Base-by-base conservation (phyloP, 2,797 vertebrate species). In the Pristis pectinata region DNA sequence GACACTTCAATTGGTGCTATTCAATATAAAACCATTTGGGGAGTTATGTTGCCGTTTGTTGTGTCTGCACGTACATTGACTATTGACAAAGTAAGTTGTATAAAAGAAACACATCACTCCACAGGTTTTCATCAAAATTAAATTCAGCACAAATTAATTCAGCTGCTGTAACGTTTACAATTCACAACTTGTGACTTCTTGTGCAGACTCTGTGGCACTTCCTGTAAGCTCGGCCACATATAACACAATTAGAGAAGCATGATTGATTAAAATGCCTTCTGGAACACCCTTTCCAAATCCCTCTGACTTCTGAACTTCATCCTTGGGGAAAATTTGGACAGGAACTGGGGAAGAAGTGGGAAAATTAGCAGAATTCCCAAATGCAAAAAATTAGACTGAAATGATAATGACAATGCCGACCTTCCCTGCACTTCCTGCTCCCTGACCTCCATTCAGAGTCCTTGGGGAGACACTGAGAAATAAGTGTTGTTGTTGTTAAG, bases 121-220 rank as follows among this genome's bases (percentile, higher is more conserved):
- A 6, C 9, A 41, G 9, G 61, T 91, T 91, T 67, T 41, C 37
- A 13, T 87, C 37, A 37, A 67, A 56, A 67, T 41, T 41, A 91
- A 91, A 91, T 91, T 91, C n/a, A 91, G 87, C n/a, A 41, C 61
- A 91, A 91, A 64, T 64, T 91, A 61, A 91, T 41, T 91, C 87
- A 67, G 61, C 59, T 67, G 34, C 83, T 19, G 34, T 59, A 87
- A 24, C 17, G 67, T 67, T 64, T 91, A 64, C 87, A 64, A 64
- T 91, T 91, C 87, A 13, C 64, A 91, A 41, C 15, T 91, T 91
- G 37, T 91, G n/a, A 41, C 61, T 34, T 19, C 5, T 64, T 89
- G 56, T 61, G n/a, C 85, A 85, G 83, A 27, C 56, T 87, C 83
- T 61, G 53, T 34, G 53, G 83, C 53, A 41, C 87, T 67, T 67